A percentile compares a stretch with the other conserved stretches of the same genome.
Conservation (phyloP, 1,140 invertebrate species). For the Octopus sinensis region DNA sequence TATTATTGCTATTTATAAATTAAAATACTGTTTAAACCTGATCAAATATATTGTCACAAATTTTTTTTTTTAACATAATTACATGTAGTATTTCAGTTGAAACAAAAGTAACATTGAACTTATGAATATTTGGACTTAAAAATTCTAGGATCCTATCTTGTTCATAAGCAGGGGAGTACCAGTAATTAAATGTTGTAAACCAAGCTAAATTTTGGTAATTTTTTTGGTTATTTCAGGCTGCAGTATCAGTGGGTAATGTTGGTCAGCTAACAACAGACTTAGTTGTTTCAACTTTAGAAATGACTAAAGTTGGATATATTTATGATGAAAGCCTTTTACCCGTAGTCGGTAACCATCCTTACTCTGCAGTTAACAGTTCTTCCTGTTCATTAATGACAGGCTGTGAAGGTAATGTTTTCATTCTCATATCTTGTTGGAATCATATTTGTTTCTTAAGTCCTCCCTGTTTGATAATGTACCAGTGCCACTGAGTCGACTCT, state of each 20-base stretch:
- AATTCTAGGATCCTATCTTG: too few relatives aligned
- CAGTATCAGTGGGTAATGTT: constrained; percentile 77
- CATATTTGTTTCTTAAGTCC: background rate
- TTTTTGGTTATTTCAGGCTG: constrained; percentile 61
- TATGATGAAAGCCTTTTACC: constrained; percentile 69
- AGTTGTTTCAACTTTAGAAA: constrained; percentile 66
- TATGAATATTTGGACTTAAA: too few relatives aligned
- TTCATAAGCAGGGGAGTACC: too few relatives aligned
- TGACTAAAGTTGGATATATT: constrained; percentile 66
- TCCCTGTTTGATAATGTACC: background rate
- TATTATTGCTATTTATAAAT: too few relatives aligned
- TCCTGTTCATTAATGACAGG: constrained; percentile 59
- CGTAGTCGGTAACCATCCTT: constrained; percentile 70
- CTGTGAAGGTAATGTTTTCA: constrained; percentile 44
- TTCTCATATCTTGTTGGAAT: constrained; percentile 5
- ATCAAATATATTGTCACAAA: too few relatives aligned
- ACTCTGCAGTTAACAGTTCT: constrained; percentile 59
- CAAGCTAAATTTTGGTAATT: too few relatives aligned
- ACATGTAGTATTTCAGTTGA: too few relatives aligned
- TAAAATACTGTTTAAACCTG: too few relatives aligned
- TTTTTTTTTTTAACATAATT: too few relatives aligned
- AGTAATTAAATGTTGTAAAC: too few relatives aligned
- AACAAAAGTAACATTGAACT: too few relatives aligned
- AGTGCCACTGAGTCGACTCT: too few relatives aligned
- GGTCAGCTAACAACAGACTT: constrained; percentile 74